phyloP scores from a whole-genome alignment of 2,113 vertebrate genomes.

The Chauna torquata region DNA sequence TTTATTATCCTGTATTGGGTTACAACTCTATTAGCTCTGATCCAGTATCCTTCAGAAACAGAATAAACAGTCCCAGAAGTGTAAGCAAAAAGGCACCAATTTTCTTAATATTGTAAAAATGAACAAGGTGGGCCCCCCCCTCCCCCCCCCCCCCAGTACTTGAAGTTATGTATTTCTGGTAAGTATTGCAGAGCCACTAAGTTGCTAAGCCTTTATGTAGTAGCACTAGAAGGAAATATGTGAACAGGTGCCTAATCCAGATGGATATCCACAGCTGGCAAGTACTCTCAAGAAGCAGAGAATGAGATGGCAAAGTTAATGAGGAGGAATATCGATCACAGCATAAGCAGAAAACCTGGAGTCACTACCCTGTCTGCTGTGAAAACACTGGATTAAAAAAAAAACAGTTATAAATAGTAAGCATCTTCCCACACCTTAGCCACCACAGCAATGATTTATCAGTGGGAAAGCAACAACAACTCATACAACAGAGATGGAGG shows the following conservation, averaged over 20 bases:
- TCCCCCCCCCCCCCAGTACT: fast-evolving
- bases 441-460: background rate
- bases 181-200: background rate
- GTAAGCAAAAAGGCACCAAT: background rate
- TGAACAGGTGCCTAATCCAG: conserved; percentile 68
- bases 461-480: background rate
- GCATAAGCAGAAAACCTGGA: conserved; percentile 43
- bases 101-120: background rate
- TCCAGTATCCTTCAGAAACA: background rate
- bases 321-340: conserved; percentile 74
- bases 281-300: conserved; percentile 52
- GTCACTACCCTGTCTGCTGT: background rate
- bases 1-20: fast-evolving
- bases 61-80: background rate
- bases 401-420: background rate
- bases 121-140: too few relatives aligned
- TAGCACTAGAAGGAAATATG: background rate
- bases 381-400: background rate
- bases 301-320: conserved; percentile 73
- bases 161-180: background rate
- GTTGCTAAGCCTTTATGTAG: background rate
- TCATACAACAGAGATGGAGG: fast-evolving
- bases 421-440: background rate
- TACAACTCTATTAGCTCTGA: background rate
- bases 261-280: conserved; percentile 65